Evolutionary conservation across 53 echinoderm and acorn worm genomes (phyloP), one percentile per base, ranked within the genome.

Genomic region (Holothuria leucospilota): DNA sequence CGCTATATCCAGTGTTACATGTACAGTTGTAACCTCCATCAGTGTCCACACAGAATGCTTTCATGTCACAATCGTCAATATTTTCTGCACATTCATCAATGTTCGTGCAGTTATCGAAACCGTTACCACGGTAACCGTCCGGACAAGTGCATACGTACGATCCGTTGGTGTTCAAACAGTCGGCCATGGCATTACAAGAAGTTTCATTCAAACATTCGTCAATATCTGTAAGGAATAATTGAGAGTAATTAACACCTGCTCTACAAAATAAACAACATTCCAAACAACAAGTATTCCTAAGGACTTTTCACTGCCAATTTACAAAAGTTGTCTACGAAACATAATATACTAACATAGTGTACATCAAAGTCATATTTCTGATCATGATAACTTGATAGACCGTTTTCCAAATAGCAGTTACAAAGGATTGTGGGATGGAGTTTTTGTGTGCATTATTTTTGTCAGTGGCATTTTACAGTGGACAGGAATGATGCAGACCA

Each of bases 11-110:
- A 27, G 58, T 69, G 34, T 86, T 59, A 65, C 95, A 95, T 28
- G 88, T 84, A 69, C 95, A 95, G 49, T 71, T 88, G 68, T 93
- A 95, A 14, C 86, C 84, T 51, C 95, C 95, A 24, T 81, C 74
- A 34, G 90, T 83, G 53, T 95, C 93, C 77, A 51, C 56, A 53
- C 95, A 95, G 13, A 69, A 63, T 26, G 95, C 93, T 77, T 72
- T 81, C 70, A 68, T 82, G 46, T 85, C 89, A 52, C 88, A 96
- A 29, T 91, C 61, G 21, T 88, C 23, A 29, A 39, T 59, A 41
- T 72, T 51, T 15, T 23, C 28, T 13, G 11, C 39, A 77, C 95
- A 95, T 86, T 95, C 95, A 24, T 95, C 87, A 70, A 93, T 87
- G 84, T 95, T 93, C 38, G 58, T 62, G 41, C 93, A 93, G 56